Evolutionary conservation across 1,140 invertebrate species (phyloP).

Genomic region (Pseudoatta argentina): DNA sequence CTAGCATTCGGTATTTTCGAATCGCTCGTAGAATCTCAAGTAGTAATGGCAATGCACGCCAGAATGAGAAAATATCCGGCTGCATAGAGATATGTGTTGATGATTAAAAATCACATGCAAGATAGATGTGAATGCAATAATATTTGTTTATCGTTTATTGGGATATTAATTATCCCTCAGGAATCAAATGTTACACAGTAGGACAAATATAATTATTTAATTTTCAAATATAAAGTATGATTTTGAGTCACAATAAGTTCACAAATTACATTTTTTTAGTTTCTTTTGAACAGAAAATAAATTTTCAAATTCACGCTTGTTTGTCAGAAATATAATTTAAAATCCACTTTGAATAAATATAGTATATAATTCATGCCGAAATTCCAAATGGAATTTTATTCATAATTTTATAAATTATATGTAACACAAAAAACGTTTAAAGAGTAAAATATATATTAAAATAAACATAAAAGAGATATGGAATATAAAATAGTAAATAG

Average conservation of each 20-base stretch:
- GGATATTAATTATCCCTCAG: background rate
- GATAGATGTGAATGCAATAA: background rate
- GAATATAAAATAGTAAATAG: too few relatives aligned
- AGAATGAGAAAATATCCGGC: background rate
- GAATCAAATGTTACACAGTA: background rate
- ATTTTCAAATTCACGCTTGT: background rate
- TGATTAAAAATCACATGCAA: background rate
- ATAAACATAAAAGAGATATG: too few relatives aligned
- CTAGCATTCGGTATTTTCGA: slow-evolving; percentile 41
- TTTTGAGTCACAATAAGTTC: background rate
- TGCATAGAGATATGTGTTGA: background rate
- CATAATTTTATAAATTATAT: too few relatives aligned
- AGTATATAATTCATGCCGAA: background rate
- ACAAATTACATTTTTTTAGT: background rate
- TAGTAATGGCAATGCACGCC: slow-evolving; percentile 12
- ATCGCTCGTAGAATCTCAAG: slow-evolving; percentile 50
- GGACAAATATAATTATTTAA: slow-evolving; percentile 7
- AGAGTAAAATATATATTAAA: too few relatives aligned
- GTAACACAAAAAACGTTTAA: too few relatives aligned
- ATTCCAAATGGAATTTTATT: background rate
- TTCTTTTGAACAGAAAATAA: background rate
- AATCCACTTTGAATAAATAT: background rate
- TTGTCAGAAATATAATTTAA: background rate
- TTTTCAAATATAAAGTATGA: background rate
- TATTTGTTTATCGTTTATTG: background rate